Percentiles rank a stretch among this genome's conserved stretches.
Conservation (phyloP, 2,113 vertebrate species). For the Potamarius usumacintae region DNA sequence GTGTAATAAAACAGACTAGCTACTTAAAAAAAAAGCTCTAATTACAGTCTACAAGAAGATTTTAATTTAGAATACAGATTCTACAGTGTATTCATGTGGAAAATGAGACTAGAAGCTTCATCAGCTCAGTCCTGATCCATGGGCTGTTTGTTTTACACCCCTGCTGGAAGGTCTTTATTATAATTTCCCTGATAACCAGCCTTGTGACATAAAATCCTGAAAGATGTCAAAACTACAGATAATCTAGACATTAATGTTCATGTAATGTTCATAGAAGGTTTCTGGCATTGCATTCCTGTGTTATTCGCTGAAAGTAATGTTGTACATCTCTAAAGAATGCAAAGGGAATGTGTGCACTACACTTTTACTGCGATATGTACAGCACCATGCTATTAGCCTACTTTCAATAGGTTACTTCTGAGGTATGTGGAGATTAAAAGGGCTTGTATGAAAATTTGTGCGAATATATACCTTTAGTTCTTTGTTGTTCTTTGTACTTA, state of each 20-base stretch:
- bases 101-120: background rate
- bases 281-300: background rate
- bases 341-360: background rate
- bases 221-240: background rate
- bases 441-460: constrained; percentile 5
- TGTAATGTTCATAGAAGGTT: background rate
- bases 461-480: background rate
- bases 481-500: constrained; percentile 2
- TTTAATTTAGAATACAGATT: background rate
- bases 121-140: background rate
- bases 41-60: background rate
- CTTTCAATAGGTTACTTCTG: constrained; percentile 3
- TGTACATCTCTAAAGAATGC: background rate
- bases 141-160: too few relatives aligned
- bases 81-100: background rate
- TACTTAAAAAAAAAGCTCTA: background rate
- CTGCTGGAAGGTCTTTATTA: background rate
- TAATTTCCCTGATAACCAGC: background rate
- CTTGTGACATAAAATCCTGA: background rate
- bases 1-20: background rate
- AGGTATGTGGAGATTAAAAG: constrained; percentile 12
- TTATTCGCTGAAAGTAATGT: background rate
- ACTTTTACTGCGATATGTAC: background rate
- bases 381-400: constrained; percentile 17
- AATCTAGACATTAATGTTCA: background rate